A percentile compares a stretch with the other conserved stretches of the same genome.
Evolutionary conservation across 37 sponge, comb jelly and placozoan genomes (phyloP).

Genomic region (Axinella damicornis): DNA sequence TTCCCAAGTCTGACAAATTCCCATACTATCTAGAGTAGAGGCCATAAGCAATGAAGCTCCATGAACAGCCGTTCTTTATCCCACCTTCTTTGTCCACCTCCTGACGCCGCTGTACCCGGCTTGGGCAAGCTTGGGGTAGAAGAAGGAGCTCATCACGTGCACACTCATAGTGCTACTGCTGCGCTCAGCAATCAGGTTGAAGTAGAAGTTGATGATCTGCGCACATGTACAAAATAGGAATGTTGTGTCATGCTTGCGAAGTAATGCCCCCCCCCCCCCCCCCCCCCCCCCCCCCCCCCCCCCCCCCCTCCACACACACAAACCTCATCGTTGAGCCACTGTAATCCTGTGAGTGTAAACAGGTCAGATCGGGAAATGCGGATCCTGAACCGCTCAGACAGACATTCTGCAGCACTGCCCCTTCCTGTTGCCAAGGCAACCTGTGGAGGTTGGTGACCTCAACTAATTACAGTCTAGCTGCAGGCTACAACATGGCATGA

Average conservation of each 20-base stretch:
- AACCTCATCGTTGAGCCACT: slow-evolving; percentile 97
- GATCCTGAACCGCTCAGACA: slow-evolving; percentile 62
- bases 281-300: too few relatives aligned
- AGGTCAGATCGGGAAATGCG: slow-evolving; percentile 73
- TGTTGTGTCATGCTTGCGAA: too few relatives aligned
- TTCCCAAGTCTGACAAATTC: too few relatives aligned
- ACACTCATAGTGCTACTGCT: slow-evolving; percentile 24
- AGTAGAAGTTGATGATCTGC: slow-evolving; percentile 95
- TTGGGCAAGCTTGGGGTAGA: slow-evolving; percentile 88
- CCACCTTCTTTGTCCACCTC: slow-evolving; percentile 96
- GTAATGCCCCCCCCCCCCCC: too few relatives aligned
- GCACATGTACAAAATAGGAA: background rate
- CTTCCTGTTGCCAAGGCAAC: background rate
- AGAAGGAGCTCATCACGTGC: slow-evolving; percentile 91
- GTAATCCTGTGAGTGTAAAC: slow-evolving; percentile 56
- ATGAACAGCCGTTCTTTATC: too few relatives aligned
- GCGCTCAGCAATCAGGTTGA: slow-evolving; percentile 80
- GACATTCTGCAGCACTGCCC: slow-evolving; percentile 26
- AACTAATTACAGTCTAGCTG: too few relatives aligned
- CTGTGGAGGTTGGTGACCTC: background rate
- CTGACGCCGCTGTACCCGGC: slow-evolving; percentile 85
- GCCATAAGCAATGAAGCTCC: too few relatives aligned
- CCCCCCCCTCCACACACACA: too few relatives aligned
- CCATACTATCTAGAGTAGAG: background rate
- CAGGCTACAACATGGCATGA: too few relatives aligned